These are phyloP conservation scores for Denticeps clupeoides DNA, from an alignment of 2,797 vertebrate species.

Conservation along the genomic window DNA sequence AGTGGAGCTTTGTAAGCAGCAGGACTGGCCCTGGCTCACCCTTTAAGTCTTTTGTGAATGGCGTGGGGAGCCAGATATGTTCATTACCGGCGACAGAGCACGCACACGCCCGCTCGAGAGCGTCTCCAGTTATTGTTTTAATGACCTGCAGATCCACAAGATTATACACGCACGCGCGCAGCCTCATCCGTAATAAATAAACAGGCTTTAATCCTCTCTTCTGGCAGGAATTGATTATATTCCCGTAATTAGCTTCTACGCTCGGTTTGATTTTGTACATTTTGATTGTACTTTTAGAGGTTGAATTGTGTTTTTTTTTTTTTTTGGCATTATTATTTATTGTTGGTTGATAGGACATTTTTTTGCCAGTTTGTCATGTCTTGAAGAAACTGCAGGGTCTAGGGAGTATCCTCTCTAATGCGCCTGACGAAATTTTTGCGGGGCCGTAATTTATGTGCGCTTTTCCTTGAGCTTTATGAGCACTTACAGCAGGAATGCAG, in stretches of 20 bases:
- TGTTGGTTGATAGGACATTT: too few relatives aligned
- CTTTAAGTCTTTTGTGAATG: conserved; percentile 21
- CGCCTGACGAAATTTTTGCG: conserved; percentile 21
- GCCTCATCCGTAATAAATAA: conserved; percentile 1
- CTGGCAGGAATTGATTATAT: neutral
- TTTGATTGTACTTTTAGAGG: too few relatives aligned
- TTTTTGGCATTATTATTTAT: neutral
- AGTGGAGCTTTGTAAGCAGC: conserved; percentile 21
- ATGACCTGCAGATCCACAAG: conserved; percentile 1
- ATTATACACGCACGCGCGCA: conserved; percentile 5
- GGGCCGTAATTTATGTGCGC: conserved; percentile 24
- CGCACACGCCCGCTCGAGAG: conserved; percentile 1
- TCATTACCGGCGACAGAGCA: neutral
- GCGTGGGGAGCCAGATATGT: neutral
- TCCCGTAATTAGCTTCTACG: too few relatives aligned
- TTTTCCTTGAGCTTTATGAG: conserved; percentile 27
- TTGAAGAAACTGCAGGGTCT: too few relatives aligned
- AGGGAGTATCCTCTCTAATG: conserved; percentile 31
- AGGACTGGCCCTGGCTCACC: conserved; percentile 15
- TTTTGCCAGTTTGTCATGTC: too few relatives aligned
- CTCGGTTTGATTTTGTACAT: neutral
- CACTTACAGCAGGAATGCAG: conserved; percentile 24
- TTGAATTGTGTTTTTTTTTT: too few relatives aligned
- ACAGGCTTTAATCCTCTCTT: neutral
- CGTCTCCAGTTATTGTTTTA: conserved; percentile 4